Base-by-base conservation (phyloP, 2,888 invertebrate species). In the Dioctria linearis region DNA sequence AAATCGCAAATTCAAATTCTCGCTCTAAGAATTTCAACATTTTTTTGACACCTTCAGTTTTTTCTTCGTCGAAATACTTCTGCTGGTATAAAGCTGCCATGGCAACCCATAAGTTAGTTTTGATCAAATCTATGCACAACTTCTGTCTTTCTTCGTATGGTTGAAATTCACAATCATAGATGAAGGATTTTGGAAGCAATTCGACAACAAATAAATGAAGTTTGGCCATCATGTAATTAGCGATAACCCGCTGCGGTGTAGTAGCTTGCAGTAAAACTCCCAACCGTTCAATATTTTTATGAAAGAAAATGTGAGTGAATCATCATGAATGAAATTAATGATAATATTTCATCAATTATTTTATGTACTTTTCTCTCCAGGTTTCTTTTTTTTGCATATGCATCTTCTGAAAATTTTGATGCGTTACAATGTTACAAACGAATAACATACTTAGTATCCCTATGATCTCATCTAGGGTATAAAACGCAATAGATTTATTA, bases 211-310 rank as follows among this genome's bases (percentile, higher is more conserved):
- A 76, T 11, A 49, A 6, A 9, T 76, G 63, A 61, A 76, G 43
- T 63, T 76, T 76, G 43, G 76, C 76, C 63, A 76, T 63, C 61
- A 76, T 76, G 40, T 76, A 76, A 63, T 76, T 76, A 37, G 76
- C 76, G 5, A 76, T 61, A 39, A 76, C 63, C 2, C 76, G 76
- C 0, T 37, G 9, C 37, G 63, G 42, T 3, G 76, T 63, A 9
- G 61, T 61, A 6, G 61, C 57, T n/a, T 63, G 42, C 6, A 76
- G 40, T 3, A n/a, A 3, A n/a, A n/a, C n/a, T n/a, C n/a, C n/a
- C n/a, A n/a, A n/a, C n/a, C n/a, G n/a, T n/a, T n/a, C n/a, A n/a
- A n/a, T n/a, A n/a, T n/a, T n/a, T n/a, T n/a, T n/a, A n/a, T n/a
- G n/a, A n/a, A n/a, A n/a, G n/a, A n/a, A n/a, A n/a, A n/a, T n/a